Percentiles rank a stretch among this genome's conserved stretches.
Evolutionary conservation across 2,113 vertebrate species (phyloP).

Genomic region (Opisthocomus hoazin): DNA sequence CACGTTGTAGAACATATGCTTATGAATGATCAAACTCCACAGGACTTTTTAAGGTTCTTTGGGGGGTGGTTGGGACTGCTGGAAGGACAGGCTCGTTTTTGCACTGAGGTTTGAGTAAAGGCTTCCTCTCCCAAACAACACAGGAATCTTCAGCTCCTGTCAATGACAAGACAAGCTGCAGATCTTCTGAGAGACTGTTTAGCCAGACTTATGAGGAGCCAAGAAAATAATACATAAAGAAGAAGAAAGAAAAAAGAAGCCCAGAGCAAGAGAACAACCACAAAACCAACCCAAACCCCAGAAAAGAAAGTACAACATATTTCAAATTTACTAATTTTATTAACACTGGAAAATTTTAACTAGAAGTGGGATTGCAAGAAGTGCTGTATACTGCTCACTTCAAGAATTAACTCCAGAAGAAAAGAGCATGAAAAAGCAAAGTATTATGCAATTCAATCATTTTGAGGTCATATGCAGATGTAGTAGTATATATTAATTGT

Average conservation of each 20-base stretch:
- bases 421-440: neutral
- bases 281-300: neutral
- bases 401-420: neutral
- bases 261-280: neutral
- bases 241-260: neutral
- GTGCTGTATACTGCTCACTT: neutral
- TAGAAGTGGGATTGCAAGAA: accelerated
- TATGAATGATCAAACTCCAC: neutral
- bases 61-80: neutral
- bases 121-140: neutral
- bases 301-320: neutral
- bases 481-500: neutral
- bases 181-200: neutral
- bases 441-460: neutral
- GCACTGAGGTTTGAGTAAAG: neutral
- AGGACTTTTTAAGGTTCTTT: neutral
- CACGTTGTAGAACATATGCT: neutral
- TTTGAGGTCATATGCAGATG: neutral
- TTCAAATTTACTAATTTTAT: neutral
- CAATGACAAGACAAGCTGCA: neutral
- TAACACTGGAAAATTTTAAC: neutral
- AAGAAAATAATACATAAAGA: no score
- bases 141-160: neutral
- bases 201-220: neutral
- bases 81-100: neutral